Conservation (phyloP, 2,797 vertebrate genomes). For the Peromyscus attwateri region DNA sequence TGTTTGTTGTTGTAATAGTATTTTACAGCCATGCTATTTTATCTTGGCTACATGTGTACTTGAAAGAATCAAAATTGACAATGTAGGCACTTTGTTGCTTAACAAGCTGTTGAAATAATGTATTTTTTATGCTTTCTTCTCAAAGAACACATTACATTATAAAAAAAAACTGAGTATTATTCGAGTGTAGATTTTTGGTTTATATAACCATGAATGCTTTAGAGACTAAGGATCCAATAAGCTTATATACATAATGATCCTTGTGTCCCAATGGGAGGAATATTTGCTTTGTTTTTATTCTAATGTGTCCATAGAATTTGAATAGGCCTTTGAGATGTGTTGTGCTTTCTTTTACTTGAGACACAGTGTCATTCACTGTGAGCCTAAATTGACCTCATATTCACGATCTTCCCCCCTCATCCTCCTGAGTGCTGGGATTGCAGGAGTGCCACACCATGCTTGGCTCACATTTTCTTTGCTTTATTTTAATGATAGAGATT, state of each 20-base stretch:
- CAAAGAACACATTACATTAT: background rate
- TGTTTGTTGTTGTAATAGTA: background rate
- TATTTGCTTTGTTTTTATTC: background rate
- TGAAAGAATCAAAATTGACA: conserved; percentile 45
- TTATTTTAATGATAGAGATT: background rate
- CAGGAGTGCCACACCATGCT: background rate
- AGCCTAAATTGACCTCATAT: background rate
- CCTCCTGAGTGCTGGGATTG: background rate
- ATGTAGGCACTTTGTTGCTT: background rate
- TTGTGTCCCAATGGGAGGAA: background rate
- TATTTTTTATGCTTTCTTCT: conserved; percentile 1
- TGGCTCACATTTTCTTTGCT: background rate
- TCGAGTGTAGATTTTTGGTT: background rate
- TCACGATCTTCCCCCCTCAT: background rate
- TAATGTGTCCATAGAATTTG: background rate
- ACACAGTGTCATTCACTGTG: background rate
- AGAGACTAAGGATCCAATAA: background rate
- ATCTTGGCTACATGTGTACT: background rate
- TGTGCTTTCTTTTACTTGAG: background rate
- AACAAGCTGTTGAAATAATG: background rate
- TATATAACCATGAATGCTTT: background rate
- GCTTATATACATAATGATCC: background rate
- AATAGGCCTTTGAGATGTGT: background rate
- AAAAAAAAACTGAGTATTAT: background rate
- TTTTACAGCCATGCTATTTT: conserved; percentile 15